These are phyloP conservation scores for Chloroclystis v-ata DNA, from an alignment of 2,888 invertebrate species.

Conservation along the genomic window DNA sequence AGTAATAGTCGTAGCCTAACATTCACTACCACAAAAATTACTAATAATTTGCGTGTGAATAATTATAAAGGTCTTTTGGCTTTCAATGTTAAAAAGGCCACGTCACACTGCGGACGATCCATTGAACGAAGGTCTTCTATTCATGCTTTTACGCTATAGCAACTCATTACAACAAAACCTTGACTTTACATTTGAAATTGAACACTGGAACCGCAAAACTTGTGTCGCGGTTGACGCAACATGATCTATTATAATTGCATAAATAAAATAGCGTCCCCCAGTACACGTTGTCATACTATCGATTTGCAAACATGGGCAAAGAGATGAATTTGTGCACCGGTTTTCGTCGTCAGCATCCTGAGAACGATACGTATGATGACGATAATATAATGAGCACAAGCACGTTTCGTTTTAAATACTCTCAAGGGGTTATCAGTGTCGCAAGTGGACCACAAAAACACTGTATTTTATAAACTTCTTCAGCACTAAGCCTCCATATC, in stretches of 20 bases:
- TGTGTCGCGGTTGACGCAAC: slow-evolving; percentile 27
- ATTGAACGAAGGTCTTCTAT: slow-evolving; percentile 43
- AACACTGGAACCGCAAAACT: slow-evolving; percentile 49
- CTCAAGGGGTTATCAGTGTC: too few relatives aligned
- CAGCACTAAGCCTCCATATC: too few relatives aligned
- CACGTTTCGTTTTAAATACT: too few relatives aligned
- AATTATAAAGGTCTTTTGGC: slow-evolving; percentile 14
- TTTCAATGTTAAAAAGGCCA: slow-evolving; percentile 26
- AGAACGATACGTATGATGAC: too few relatives aligned
- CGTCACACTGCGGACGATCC: slow-evolving; percentile 42
- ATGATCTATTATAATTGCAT: slow-evolving; percentile 18
- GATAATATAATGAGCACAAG: too few relatives aligned
- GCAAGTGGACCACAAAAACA: too few relatives aligned
- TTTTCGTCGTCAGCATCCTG: too few relatives aligned
- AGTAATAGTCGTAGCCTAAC: too few relatives aligned
- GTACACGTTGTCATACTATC: too few relatives aligned
- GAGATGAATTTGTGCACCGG: too few relatives aligned
- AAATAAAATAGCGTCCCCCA: slow-evolving; percentile 7
- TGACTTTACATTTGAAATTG: slow-evolving; percentile 52
- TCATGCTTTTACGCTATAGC: slow-evolving; percentile 45
- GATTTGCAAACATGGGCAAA: too few relatives aligned
- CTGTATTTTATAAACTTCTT: too few relatives aligned
- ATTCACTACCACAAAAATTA: background rate
- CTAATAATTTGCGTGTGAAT: slow-evolving; percentile 12
- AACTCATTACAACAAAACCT: slow-evolving; percentile 49